Evolutionary conservation across 2,113 vertebrate species (phyloP), one percentile per base, ranked within the genome.

Genomic region (Ahaetulla prasina): DNA sequence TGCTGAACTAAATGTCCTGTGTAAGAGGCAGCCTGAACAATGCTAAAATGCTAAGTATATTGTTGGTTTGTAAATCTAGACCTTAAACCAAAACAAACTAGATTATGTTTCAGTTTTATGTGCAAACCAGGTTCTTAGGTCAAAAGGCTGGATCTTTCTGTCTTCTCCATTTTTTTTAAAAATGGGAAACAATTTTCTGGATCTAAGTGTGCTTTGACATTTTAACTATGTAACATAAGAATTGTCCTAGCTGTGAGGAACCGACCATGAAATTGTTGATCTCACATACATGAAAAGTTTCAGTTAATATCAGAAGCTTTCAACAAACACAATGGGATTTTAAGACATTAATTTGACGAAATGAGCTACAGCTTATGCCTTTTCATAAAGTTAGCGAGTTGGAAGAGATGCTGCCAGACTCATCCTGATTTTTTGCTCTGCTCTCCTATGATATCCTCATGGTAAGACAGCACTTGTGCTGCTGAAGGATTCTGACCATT

Each of bases 401-500:
- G 68, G 68, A 74, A 74, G 16, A 80, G n/a, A 35, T 74, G 68
- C 68, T 35, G n/a, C n/a, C 68, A 74, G 39, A 92, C 87, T 91
- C 27, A 54, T 94, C 93, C 54, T 80, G 18, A 22, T 39, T 22
- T 80, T 55, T 43, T 91, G 45, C 30, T 63, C 10, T n/a, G 4
- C 0, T 85, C n/a, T 74, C 35, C 18, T 3, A 20, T 20, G 68
- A 80, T 80, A 39, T 20, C 8, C 7, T 20, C 35, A 39, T 52
- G 0, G 4, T 91, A 92, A 89, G 93, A 93, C 87, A 91, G 95
- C 93, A 93, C 47, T 92, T 92, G 30, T 47, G 92, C 87, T 55
- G 93, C 94, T 91, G 94, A 95, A 87, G 14, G 92, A 27, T 95
- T 87, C 94, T 94, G 95, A 95, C 87, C 53, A 68, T 92, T 94